Conservation (phyloP, 2,888 invertebrate genomes). For the Meiosimyza decipiens region DNA sequence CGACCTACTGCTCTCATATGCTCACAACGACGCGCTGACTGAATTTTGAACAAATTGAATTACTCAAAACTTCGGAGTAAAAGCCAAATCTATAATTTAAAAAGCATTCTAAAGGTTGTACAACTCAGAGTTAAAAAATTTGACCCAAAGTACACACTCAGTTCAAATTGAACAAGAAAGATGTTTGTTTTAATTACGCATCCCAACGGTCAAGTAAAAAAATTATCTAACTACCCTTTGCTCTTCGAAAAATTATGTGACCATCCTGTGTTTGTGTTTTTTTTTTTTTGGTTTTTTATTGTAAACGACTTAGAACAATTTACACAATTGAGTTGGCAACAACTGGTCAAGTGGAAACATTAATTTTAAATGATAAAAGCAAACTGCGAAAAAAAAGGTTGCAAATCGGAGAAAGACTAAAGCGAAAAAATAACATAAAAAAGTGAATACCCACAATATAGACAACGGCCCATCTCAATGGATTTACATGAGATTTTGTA, state of each 20-base stretch:
- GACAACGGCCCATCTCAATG: conserved; percentile 24
- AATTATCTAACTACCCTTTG: neutral
- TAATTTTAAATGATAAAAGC: conserved; percentile 60
- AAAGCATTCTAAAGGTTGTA: too few relatives aligned
- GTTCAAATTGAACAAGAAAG: too few relatives aligned
- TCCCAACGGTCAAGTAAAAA: conserved; percentile 47
- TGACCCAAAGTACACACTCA: too few relatives aligned
- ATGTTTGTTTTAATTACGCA: conserved; percentile 14
- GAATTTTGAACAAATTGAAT: too few relatives aligned
- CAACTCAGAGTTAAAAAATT: too few relatives aligned
- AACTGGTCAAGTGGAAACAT: conserved; percentile 55
- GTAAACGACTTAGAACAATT: conserved; percentile 43
- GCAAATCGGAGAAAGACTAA: neutral
- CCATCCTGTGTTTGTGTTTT: conserved; percentile 13
- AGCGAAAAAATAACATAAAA: neutral
- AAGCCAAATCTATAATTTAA: too few relatives aligned
- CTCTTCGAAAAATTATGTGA: neutral
- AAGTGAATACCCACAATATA: conserved; percentile 41
- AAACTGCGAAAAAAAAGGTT: conserved; percentile 40
- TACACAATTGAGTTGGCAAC: conserved; percentile 56
- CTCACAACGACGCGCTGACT: too few relatives aligned
- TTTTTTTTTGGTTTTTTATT: conserved; percentile 34
- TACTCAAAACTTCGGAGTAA: too few relatives aligned
- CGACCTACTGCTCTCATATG: too few relatives aligned
- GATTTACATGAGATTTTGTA: conserved; percentile 47